Evolutionary conservation across 2,113 vertebrate species (phyloP).

Genomic region (Neolamprologus ventralis): DNA sequence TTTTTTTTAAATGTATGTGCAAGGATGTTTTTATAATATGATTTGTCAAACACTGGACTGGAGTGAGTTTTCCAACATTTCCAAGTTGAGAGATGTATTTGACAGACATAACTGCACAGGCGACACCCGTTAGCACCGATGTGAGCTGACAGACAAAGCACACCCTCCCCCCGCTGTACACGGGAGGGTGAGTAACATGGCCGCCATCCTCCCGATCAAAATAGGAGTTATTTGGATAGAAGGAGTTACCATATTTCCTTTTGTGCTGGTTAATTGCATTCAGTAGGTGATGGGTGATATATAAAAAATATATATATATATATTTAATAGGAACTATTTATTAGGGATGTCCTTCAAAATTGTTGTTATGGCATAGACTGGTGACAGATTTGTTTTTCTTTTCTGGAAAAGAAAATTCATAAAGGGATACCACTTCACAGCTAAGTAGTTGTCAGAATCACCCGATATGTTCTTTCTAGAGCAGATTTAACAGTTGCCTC

Average conservation of each 20-base stretch:
- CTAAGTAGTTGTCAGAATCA: conserved; percentile 36
- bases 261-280: conserved; percentile 22
- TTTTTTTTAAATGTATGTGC: conserved; percentile 37
- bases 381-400: neutral
- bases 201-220: conserved; percentile 21
- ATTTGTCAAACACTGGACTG: conserved; percentile 82
- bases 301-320: neutral
- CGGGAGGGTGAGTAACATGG: conserved; percentile 3
- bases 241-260: conserved; percentile 15
- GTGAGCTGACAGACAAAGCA: conserved; percentile 28
- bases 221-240: conserved; percentile 7
- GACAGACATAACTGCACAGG: conserved; percentile 69
- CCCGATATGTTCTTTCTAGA: conserved; percentile 43
- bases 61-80: conserved; percentile 73
- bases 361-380: conserved; percentile 15
- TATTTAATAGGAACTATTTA: conserved; percentile 24
- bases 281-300: conserved; percentile 9
- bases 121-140: conserved; percentile 43
- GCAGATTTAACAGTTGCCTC: conserved; percentile 26
- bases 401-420: neutral
- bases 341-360: conserved; percentile 39
- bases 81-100: conserved; percentile 66
- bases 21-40: conserved; percentile 68
- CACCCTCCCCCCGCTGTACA: conserved; percentile 22
- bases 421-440: conserved; percentile 66